These are phyloP conservation scores for Petrophora chlorosata DNA, from an alignment of 2,888 invertebrate genomes.

Conservation along the genomic window DNA sequence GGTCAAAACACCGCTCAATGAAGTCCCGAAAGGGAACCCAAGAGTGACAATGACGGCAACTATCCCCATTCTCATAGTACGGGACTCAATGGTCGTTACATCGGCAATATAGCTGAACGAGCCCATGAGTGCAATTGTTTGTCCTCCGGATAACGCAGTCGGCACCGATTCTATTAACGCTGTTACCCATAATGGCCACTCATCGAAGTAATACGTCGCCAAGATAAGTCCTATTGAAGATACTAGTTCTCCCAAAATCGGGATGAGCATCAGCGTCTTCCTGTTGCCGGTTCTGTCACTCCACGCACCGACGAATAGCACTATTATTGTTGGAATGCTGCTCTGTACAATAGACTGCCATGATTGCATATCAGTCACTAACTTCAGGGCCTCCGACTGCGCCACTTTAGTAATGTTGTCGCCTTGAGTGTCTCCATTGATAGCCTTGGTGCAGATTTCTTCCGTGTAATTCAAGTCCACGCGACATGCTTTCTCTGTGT, in stretches of 20 bases:
- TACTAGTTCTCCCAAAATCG: conserved; percentile 81
- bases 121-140: conserved; percentile 82
- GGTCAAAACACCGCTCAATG: conserved; percentile 79
- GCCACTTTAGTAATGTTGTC: conserved; percentile 63
- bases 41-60: conserved; percentile 80
- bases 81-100: conserved; percentile 81
- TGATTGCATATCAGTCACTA: conserved; percentile 79
- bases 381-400: conserved; percentile 62
- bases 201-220: conserved; percentile 80
- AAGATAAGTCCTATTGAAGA: conserved; percentile 77
- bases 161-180: conserved; percentile 81
- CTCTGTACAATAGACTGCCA: conserved; percentile 83
- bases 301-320: conserved; percentile 85
- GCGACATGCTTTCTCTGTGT: conserved; percentile 83
- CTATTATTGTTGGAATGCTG: conserved; percentile 80
- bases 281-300: conserved; percentile 84
- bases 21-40: conserved; percentile 75
- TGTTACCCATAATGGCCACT: conserved; percentile 81
- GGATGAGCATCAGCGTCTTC: conserved; percentile 82
- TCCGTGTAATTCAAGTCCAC: conserved; percentile 76
- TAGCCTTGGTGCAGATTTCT: conserved; percentile 72
- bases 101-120: conserved; percentile 85
- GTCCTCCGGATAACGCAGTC: conserved; percentile 83
- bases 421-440: conserved; percentile 51
- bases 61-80: conserved; percentile 85